Conservation (phyloP, 2,113 vertebrate genomes). For the Myodes glareolus region DNA sequence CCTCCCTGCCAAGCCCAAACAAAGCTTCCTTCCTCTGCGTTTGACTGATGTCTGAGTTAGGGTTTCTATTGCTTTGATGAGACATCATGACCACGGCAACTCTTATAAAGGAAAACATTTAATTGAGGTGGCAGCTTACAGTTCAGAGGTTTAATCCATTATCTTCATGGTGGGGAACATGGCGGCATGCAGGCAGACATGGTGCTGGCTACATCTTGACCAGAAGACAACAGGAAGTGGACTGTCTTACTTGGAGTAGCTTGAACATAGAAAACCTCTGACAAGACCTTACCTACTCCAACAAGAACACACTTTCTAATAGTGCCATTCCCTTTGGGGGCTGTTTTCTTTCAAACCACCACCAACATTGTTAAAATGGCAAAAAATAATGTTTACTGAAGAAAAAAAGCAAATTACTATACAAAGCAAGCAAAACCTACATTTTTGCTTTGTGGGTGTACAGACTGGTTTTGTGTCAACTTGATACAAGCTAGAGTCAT, state of each 20-base stretch:
- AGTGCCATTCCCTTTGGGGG: neutral
- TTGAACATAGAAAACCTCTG: neutral
- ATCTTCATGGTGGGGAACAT: neutral
- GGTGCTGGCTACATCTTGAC: neutral
- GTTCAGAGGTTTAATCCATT: neutral
- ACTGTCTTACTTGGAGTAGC: neutral
- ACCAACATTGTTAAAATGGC: neutral
- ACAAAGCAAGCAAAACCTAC: neutral
- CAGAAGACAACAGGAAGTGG: neutral
- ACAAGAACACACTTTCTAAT: neutral
- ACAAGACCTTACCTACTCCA: neutral
- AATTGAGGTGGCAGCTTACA: neutral
- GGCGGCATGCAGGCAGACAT: neutral
- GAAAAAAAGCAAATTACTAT: neutral
- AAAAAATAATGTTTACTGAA: conserved; percentile 2
- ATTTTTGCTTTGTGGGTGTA: neutral
- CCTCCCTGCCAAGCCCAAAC: neutral
- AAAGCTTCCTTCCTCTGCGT: neutral
- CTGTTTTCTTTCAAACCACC: neutral
- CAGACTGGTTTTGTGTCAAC: neutral
- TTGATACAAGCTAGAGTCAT: neutral
- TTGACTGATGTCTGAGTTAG: neutral
- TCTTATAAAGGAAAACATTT: neutral
- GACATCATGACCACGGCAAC: neutral
- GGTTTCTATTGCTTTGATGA: neutral